Base-by-base conservation (phyloP, 1,140 invertebrate species). In the Cardiocondyla obscurior region DNA sequence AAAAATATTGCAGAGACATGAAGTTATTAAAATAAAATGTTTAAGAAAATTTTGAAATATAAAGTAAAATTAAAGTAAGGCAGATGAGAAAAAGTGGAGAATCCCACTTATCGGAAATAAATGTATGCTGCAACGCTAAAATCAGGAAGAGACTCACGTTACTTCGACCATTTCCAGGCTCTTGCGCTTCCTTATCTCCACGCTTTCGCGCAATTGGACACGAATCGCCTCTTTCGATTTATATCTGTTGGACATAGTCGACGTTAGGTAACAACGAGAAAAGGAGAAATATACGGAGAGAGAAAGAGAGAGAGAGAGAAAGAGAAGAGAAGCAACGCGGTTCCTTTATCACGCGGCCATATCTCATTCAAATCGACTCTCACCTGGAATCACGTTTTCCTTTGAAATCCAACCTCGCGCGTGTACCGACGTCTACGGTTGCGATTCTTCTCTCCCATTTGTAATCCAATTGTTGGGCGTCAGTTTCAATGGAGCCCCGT, bases 341-440 rank as follows among this genome's bases (percentile, higher is more conserved):
- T 55, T 19, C 39, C 67, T 81, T 73, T 60, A 81, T 73, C 77
- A 19, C 28, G 14, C 67, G 30, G 22, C 39, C 28, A 58, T 81
- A 81, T 57, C 67, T 72, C 67, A 81, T 81, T 58, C 51, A 81
- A 81, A 81, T 81, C 69, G 53, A 73, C 67, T 73, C 57, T 85
- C 70, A 86, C 85, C 64, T 82, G 70, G 58, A 70, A 30, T 82
- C 76, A 10, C 44, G 58, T 16, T 39, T 30, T 25, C 49, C 62
- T 42, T 74, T 33, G 46, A 76, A 76, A 49, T 58, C 49, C 10
- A 46, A 62, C n/a, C 12, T 85, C 12, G 60, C 28, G 12, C 55
- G 39, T 44, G 42, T 33, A 30, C 30, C 51, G 19, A 22, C 79
- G 39, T 73, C 55, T 57, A 72, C 19, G 39, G 57, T 51, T 55